phyloP scores from a whole-genome alignment of 1,140 invertebrate genomes.

The Drosophila miranda region DNA sequence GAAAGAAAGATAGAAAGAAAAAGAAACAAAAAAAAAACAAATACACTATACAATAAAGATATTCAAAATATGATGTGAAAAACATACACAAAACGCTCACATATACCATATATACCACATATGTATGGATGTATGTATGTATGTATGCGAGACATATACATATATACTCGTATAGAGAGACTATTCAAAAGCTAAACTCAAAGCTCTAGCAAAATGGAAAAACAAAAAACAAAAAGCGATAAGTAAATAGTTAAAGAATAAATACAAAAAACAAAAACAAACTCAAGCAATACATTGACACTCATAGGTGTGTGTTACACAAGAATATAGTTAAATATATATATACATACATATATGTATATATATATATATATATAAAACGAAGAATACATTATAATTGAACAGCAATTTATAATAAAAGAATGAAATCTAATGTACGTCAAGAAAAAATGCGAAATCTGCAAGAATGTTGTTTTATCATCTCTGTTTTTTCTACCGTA shows the following conservation, averaged over 20 bases:
- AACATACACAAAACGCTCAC: conserved; percentile 33
- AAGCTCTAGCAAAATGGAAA: conserved; percentile 44
- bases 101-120: conserved; percentile 45
- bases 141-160: conserved; percentile 48
- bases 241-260: conserved; percentile 1
- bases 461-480: conserved; percentile 44
- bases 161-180: conserved; percentile 52
- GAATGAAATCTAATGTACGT: conserved; percentile 36
- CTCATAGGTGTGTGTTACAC: conserved; percentile 75
- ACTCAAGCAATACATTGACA: conserved; percentile 80
- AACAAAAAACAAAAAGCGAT: background rate
- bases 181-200: conserved; percentile 52
- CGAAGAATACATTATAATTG: conserved; percentile 42
- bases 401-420: conserved; percentile 32
- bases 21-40: conserved; percentile 25
- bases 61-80: conserved; percentile 74
- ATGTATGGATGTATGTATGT: conserved; percentile 50
- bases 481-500: conserved; percentile 33
- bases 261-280: conserved; percentile 27
- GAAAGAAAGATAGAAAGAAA: background rate
- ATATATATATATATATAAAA: conserved; percentile 33
- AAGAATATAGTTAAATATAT: conserved; percentile 73
- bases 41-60: conserved; percentile 70
- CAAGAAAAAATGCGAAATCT: conserved; percentile 41
- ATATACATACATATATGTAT: conserved; percentile 17